Base-by-base conservation (phyloP, 2,113 vertebrate genomes). In the Bambusicola thoracicus region DNA sequence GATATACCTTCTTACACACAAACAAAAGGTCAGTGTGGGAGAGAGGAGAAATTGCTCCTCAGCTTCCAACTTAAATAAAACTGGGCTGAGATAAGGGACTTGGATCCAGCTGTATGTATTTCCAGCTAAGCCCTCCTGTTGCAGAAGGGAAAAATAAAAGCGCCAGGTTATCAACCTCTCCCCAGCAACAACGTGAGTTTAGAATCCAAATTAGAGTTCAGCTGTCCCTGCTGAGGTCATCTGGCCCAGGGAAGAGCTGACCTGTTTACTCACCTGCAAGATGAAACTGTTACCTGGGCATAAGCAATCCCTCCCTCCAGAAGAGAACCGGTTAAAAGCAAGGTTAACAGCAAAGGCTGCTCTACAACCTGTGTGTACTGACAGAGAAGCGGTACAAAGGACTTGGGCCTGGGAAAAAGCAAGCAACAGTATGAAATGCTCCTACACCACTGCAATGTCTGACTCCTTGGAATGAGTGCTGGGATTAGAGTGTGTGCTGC, bases 1-100 rank as follows among this genome's bases (percentile, higher is more conserved):
- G 85, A 79, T 59, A 74, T 83, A 55, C 68, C 46, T 87, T 92
- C 87, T 94, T 76, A 82, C 70, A 95, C 90, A 89, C 65, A 91
- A 85, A 30, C 87, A 91, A 85, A 89, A 95, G 90, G 85, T 94
- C 93, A 91, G 94, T 94, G 94, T 95, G 92, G 92, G 92, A 67
- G 94, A 93, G 96, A 96, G 92, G 82, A 94, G 96, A 92, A 91
- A 81, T 24, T 32, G 65, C 85, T 95, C 94, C 91, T 91, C 82
- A 74, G 93, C 55, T 59, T 95, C 87, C 90, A 87, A 7, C 41
- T 68, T 2, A 0, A 43, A 76, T n/a, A 79, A 44, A 90, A 66
- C 8, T 18, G 79, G 59, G 40, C 70, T 56, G 49, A 41, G 51
- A 24, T 49, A 46, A 92, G 75, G 74, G 68, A 66, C 59, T 89